Base-by-base conservation (phyloP, 35 echinoderm and acorn worm genomes). In the Heliocidaris tuberculata region DNA sequence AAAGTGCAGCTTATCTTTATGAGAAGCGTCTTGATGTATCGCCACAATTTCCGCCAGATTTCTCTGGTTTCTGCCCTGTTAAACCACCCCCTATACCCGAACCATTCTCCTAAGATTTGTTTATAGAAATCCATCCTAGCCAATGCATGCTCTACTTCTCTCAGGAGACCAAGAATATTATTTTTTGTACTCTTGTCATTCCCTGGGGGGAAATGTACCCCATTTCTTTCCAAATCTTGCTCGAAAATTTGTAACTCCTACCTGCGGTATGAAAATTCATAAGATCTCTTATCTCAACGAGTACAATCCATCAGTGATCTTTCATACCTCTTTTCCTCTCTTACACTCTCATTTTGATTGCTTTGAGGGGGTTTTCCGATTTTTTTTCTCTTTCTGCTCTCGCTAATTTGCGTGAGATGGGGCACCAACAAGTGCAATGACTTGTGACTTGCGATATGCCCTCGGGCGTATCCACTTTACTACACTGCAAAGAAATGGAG, bases 361-460 rank as follows among this genome's bases (percentile, higher is more conserved):
- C 65, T 78, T 24, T 78, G 65, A 78, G 17, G 65, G 60, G 21
- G 19, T 78, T n/a, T 78, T 78, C 19, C 65, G 27, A 56, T 56
- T 78, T 78, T 78, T 78, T 21, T n/a, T 78, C 65, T 78, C 65
- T 78, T 78, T 78, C 21, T n/a, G 65, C 65, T 78, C 27, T 78
- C 65, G 27, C 65, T 78, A 78, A 78, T 78, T 78, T 78, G 65
- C 65, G 65, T 19, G 19, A n/a, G 65, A 78, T 78, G 65, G 17
- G 65, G 65, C 65, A 78, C 87, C 87, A 89, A 89, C 87, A 89
- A 89, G 87, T 89, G 87, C 87, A 89, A 30, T 89, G 87, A 89
- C 87, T 89, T 89, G 87, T 47, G 87, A 89, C 87, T 89, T 89
- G 47, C 87, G 65, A 89, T 89, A 48, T 89, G 87, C 47, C 87